Evolutionary conservation across 2,888 invertebrate genomes (phyloP), one percentile per base, ranked within the genome.

Genomic region (Conops quadrifasciatus): DNA sequence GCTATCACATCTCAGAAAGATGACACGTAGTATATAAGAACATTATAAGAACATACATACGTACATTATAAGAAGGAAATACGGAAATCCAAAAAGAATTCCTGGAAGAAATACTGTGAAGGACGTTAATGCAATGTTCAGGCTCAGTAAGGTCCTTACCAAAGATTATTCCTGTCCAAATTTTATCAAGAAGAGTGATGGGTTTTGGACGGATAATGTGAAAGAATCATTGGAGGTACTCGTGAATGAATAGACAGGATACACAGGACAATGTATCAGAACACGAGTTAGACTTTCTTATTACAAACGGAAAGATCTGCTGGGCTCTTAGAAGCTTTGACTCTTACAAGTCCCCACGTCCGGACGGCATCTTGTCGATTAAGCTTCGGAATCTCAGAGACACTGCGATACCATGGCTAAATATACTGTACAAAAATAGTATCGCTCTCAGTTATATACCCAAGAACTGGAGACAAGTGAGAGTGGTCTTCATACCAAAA

Each of bases 281-380:
- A 1, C 19, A 21, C 21, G 1, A 4, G 21, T 4, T n/a, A 21
- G 53, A 7, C 53, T 3, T 19, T 56, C 15, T 21, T 21, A 56
- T 30, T 16, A 28, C 3, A 2, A 60, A 60, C 3, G 36, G 11
- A 60, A 11, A 1, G 30, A 60, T 60, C 36, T 1, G 4, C 19
- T 60, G 60, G 28, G 30, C 60, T 3, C 28, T 60, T 13, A 21
- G 7, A 4, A 21, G 24, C 24, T 56, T 56, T 56, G 28, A 58
- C 2, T 1, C 58, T 3, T 26, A 58, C 28, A 58, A 58, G 19
- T 58, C 58, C 24, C 24, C 24, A 7, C n/a, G 19, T 21, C 58
- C 58, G 15, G 58, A 58, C 7, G 58, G 58, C 24, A 58, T 58
- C 16, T 28, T 26, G 26, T 19, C 58, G 28, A 58, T 58, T 26